These are phyloP conservation scores for Chironomus riparius DNA, from an alignment of 2,888 invertebrate species.

Conservation along the genomic window DNA sequence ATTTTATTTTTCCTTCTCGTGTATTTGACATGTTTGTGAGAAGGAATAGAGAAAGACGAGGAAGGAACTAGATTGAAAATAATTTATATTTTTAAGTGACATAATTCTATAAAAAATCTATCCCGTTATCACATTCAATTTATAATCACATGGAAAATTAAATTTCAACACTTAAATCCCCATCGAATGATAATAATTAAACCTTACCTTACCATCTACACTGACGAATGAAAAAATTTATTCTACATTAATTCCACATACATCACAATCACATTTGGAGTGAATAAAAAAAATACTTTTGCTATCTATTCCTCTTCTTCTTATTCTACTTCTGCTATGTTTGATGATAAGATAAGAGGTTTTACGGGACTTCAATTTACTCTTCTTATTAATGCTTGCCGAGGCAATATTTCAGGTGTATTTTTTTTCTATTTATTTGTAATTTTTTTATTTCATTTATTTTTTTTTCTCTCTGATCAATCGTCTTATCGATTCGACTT, in stretches of 20 bases:
- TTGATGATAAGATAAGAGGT: neutral
- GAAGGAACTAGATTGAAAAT: neutral
- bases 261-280: neutral
- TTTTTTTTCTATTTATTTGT: neutral
- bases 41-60: neutral
- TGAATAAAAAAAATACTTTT: neutral
- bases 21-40: slow-evolving; percentile 5
- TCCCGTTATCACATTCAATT: neutral
- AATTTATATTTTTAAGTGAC: too few relatives aligned
- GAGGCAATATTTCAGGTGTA: slow-evolving; percentile 1
- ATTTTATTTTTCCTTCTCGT: neutral
- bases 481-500: neutral
- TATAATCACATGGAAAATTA: neutral
- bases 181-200: neutral
- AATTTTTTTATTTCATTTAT: neutral
- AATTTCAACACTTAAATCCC: neutral
- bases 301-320: neutral
- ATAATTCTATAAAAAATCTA: too few relatives aligned
- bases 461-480: neutral
- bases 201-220: neutral
- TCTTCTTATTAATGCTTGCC: neutral
- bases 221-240: neutral
- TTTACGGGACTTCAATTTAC: neutral
- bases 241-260: neutral
- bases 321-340: neutral